Evolutionary conservation across 2,797 vertebrate genomes (phyloP).

Genomic region (Melanotaenia parkinsoni): DNA sequence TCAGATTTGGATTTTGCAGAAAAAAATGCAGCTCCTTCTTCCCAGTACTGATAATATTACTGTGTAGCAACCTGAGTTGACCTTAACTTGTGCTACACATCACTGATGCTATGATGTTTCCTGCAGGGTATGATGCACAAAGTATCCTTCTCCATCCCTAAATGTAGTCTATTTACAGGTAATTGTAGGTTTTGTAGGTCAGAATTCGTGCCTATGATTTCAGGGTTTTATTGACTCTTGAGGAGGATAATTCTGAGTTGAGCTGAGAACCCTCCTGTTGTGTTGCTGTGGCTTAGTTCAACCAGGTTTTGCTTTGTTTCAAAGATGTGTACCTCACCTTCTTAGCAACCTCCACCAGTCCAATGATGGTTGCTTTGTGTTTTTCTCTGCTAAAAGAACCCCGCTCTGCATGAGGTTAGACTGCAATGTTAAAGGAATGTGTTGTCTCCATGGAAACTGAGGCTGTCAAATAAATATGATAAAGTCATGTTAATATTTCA

Average conservation of each 20-base stretch:
- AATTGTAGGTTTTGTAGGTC: not conserved
- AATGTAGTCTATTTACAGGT: not conserved
- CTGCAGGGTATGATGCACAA: not conserved
- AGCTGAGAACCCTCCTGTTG: not conserved
- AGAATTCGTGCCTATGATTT: not conserved
- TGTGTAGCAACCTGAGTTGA: slow-evolving; percentile 8
- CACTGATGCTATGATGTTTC: not conserved
- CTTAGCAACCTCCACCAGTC: slow-evolving; percentile 13
- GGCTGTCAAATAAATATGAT: slow-evolving; percentile 54
- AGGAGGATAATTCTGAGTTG: not conserved
- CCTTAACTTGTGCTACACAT: slow-evolving; percentile 10
- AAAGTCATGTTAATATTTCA: slow-evolving; percentile 54
- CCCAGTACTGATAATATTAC: not conserved
- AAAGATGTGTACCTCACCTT: slow-evolving; percentile 9
- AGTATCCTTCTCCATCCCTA: not conserved
- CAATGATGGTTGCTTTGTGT: slow-evolving; percentile 27
- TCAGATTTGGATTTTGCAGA: not conserved
- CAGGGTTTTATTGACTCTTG: not conserved
- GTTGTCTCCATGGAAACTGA: slow-evolving; percentile 76
- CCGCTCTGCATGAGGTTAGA: slow-evolving; percentile 43
- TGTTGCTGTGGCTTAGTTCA: not conserved
- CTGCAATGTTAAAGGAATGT: slow-evolving; percentile 45
- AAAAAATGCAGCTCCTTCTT: not conserved
- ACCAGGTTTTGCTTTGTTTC: not conserved
- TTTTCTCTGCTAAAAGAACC: slow-evolving; percentile 15